phyloP scores from a whole-genome alignment of 2,113 vertebrate genomes.

The Pluvianellus socialis region DNA sequence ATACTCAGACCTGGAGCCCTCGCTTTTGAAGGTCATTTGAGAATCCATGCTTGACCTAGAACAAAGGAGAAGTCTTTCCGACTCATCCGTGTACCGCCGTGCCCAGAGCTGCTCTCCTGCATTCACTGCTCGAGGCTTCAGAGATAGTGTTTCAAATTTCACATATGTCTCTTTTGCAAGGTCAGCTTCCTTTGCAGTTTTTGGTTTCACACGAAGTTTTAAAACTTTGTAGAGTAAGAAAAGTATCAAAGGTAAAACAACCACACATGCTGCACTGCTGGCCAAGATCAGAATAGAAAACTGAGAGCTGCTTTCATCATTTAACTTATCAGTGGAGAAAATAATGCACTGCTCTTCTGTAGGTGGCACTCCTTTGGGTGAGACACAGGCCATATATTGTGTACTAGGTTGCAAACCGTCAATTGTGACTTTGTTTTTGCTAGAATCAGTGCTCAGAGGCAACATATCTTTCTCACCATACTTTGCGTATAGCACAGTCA shows the following conservation, averaged over 20 bases:
- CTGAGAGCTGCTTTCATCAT: conserved; percentile 56
- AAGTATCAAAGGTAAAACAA: conserved; percentile 82
- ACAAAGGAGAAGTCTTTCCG: conserved; percentile 88
- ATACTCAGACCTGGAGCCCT: conserved; percentile 83
- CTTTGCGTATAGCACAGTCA: conserved; percentile 89
- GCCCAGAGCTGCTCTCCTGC: conserved; percentile 85
- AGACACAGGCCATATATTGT: conserved; percentile 89
- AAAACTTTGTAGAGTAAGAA: conserved; percentile 91
- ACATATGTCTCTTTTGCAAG: conserved; percentile 92
- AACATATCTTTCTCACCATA: conserved; percentile 85
- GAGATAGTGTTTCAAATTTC: conserved; percentile 90
- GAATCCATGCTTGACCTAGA: conserved; percentile 91
- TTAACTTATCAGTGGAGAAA: conserved; percentile 81
- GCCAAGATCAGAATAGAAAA: conserved; percentile 75
- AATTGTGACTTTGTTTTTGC: conserved; percentile 84
- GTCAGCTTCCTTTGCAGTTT: conserved; percentile 75
- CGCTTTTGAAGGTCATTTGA: conserved; percentile 87
- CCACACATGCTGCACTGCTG: conserved; percentile 79
- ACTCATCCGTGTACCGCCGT: conserved; percentile 81
- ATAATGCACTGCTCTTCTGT: conserved; percentile 88
- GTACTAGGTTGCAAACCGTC: conserved; percentile 83
- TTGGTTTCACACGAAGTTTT: conserved; percentile 77
- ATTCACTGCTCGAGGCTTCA: conserved; percentile 80
- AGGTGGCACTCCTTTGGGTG: conserved; percentile 78
- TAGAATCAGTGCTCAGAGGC: conserved; percentile 78